Conservation (phyloP, 2,888 invertebrate genomes). For the Hermaeophaga mercurialis region DNA sequence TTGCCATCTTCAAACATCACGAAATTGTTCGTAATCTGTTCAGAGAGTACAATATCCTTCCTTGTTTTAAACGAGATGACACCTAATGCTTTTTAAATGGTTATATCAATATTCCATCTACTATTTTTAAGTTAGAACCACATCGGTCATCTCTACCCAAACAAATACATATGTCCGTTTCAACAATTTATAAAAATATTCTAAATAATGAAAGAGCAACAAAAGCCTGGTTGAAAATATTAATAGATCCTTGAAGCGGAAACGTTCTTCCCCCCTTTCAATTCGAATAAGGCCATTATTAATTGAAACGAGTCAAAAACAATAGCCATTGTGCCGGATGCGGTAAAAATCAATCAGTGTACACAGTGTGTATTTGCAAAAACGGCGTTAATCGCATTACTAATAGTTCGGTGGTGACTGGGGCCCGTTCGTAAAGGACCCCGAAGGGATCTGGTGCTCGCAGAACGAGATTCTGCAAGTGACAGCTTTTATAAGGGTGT, state of each 20-base stretch:
- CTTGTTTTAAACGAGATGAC: too few species aligned
- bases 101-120: too few species aligned
- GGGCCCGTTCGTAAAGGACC: slow-evolving; percentile 43
- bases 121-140: too few species aligned
- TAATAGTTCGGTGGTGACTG: slow-evolving; percentile 46
- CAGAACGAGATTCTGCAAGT: slow-evolving; percentile 52
- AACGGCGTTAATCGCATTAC: slow-evolving; percentile 57
- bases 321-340: slow-evolving; percentile 41
- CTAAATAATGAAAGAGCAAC: background rate
- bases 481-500: slow-evolving; percentile 58
- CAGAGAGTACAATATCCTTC: too few species aligned
- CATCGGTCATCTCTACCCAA: too few species aligned
- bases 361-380: slow-evolving; percentile 49
- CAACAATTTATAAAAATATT: too few species aligned
- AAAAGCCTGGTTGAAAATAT: slow-evolving; percentile 1
- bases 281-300: slow-evolving; percentile 32
- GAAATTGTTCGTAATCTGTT: too few species aligned
- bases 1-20: too few species aligned
- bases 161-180: too few species aligned
- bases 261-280: slow-evolving; percentile 21
- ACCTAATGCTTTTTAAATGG: too few species aligned
- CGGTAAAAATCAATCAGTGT: slow-evolving; percentile 55
- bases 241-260: slow-evolving; percentile 20
- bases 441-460: slow-evolving; percentile 35
- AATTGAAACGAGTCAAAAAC: slow-evolving; percentile 45